phyloP scores from a whole-genome alignment of 2,888 invertebrate species.

The Operophtera brumata region DNA sequence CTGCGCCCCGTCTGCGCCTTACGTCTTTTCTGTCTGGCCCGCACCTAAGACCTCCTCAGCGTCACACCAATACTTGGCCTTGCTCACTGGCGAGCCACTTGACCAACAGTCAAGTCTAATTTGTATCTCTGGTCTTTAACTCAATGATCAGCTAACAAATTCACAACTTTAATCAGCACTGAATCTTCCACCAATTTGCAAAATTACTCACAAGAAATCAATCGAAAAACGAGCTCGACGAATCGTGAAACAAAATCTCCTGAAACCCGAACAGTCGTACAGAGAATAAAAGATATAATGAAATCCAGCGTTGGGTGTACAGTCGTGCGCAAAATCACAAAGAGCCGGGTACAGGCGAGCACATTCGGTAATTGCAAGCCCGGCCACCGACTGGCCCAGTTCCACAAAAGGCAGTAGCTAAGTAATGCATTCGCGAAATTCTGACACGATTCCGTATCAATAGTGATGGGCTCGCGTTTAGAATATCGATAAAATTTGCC shows the following conservation, averaged over 20 bases:
- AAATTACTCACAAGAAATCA: conserved; percentile 32
- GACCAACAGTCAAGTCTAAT: too few species aligned
- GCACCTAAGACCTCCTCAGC: too few species aligned
- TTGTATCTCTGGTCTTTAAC: too few species aligned
- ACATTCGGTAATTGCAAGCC: conserved; percentile 53
- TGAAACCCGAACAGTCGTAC: conserved; percentile 37
- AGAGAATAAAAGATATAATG: conserved; percentile 38
- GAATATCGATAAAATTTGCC: conserved; percentile 41
- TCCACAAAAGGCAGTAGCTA: conserved; percentile 42
- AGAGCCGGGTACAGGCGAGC: conserved; percentile 44
- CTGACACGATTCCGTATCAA: conserved; percentile 40
- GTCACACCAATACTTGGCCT: too few species aligned
- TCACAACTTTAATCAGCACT: neutral
- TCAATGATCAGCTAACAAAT: neutral
- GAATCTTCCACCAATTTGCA: conserved; percentile 19
- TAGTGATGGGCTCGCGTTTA: conserved; percentile 40
- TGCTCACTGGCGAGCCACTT: too few species aligned
- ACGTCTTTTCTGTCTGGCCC: too few species aligned
- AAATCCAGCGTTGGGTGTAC: conserved; percentile 35
- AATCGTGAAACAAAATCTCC: conserved; percentile 43
- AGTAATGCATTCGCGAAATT: conserved; percentile 53
- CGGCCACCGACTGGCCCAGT: conserved; percentile 47
- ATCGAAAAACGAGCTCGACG: conserved; percentile 33
- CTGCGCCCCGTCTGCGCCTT: too few species aligned
- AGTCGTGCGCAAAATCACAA: conserved; percentile 47